Evolutionary conservation across 2,888 invertebrate species (phyloP).

Genomic region (Aspidiotus rigidus): DNA sequence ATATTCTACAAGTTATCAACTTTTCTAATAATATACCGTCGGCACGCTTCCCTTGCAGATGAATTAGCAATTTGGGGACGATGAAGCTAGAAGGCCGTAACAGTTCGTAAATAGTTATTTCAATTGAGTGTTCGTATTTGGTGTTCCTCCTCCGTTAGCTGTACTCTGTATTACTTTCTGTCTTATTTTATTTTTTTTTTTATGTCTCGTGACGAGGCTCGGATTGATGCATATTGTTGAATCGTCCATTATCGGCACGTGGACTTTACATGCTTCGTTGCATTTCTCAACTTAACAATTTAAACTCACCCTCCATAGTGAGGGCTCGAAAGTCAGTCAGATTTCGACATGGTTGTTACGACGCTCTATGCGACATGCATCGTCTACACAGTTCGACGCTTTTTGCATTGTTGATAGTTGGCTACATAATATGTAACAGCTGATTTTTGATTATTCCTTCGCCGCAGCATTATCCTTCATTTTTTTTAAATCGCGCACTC

Average conservation of each 20-base stretch:
- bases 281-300: constrained; percentile 33
- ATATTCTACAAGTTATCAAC: constrained; percentile 31
- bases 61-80: constrained; percentile 33
- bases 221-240: constrained; percentile 33
- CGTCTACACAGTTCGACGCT: constrained; percentile 3
- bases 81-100: constrained; percentile 15
- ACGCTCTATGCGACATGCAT: neutral
- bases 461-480: neutral
- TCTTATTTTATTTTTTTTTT: constrained; percentile 6
- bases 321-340: constrained; percentile 8
- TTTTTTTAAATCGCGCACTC: neutral
- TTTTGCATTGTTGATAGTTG: neutral
- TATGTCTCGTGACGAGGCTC: constrained; percentile 23
- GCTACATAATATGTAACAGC: neutral
- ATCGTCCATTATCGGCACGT: constrained; percentile 37
- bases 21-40: constrained; percentile 26
- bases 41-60: constrained; percentile 31
- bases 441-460: constrained; percentile 3
- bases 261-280: constrained; percentile 36
- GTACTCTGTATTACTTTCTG: neutral
- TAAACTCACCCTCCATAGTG: constrained; percentile 20
- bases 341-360: constrained; percentile 1
- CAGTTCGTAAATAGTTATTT: constrained; percentile 33
- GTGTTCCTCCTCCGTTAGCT: neutral
- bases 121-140: constrained; percentile 28